phyloP scores from a whole-genome alignment of 2,888 invertebrate species.

The Tricholauxania praeusta region DNA sequence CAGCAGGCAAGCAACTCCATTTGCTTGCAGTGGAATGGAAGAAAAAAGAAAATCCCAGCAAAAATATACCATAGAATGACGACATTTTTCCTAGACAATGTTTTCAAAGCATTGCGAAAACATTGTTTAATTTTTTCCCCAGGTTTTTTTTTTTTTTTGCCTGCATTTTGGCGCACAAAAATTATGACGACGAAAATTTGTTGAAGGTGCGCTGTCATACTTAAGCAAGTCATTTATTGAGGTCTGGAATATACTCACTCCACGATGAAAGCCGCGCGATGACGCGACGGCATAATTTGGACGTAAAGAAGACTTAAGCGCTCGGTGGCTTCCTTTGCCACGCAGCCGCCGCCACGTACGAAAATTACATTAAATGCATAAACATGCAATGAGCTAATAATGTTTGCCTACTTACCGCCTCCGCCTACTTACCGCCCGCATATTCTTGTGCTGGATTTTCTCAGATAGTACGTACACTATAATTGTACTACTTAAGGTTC shows the following conservation, averaged over 20 bases:
- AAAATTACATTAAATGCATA: constrained; percentile 46
- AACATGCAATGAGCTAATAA: constrained; percentile 49
- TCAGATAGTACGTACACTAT: no score
- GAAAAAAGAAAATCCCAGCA: no score
- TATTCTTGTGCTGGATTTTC: no score
- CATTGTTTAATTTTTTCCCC: no score
- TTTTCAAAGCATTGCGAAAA: constrained; percentile 27
- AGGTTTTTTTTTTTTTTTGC: constrained; percentile 1
- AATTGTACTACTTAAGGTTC: no score
- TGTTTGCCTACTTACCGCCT: constrained; percentile 34
- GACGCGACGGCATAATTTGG: neutral
- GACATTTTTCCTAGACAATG: constrained; percentile 44
- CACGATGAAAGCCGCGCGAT: neutral
- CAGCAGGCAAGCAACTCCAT: no score
- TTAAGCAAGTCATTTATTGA: no score
- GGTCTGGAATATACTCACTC: neutral
- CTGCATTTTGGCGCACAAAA: constrained; percentile 4
- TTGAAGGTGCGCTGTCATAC: neutral
- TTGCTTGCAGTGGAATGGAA: no score
- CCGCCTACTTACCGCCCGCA: neutral
- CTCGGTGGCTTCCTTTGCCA: neutral
- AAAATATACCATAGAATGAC: constrained; percentile 30
- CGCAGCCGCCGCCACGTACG: constrained; percentile 2
- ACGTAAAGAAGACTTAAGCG: neutral
- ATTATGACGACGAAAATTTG: neutral